A percentile compares a stretch with the other conserved stretches of the same genome.
Evolutionary conservation across 1,140 invertebrate species (phyloP).

Genomic region (Calephelis virginiensis): DNA sequence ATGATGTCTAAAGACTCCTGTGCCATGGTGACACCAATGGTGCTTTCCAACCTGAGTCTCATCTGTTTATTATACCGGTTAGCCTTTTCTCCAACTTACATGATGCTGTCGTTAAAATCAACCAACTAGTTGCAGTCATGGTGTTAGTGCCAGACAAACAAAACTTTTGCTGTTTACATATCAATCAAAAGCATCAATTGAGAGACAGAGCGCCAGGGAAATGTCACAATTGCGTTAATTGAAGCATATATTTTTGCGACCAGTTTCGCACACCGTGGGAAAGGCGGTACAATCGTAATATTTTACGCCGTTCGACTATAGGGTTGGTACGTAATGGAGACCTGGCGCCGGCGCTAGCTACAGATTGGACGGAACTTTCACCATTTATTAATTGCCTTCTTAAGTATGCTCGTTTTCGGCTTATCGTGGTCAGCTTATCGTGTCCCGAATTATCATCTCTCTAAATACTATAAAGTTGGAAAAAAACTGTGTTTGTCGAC

Average conservation of each 20-base stretch:
- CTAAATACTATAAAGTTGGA: no score
- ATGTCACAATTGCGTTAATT: slow-evolving; percentile 70
- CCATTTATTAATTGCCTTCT: slow-evolving; percentile 26
- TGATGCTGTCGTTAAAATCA: no score
- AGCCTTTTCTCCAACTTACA: no score
- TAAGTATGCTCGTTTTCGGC: slow-evolving; percentile 1
- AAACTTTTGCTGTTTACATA: not conserved
- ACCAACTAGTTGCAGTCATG: no score
- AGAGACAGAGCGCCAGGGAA: slow-evolving; percentile 50
- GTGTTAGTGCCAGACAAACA: no score
- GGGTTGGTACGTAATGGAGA: slow-evolving; percentile 44
- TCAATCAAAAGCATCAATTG: not conserved
- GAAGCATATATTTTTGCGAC: slow-evolving; percentile 63
- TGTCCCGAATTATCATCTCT: no score
- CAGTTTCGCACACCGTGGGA: slow-evolving; percentile 72
- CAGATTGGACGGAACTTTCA: slow-evolving; percentile 39
- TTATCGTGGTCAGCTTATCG: not conserved
- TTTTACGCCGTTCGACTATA: slow-evolving; percentile 63
- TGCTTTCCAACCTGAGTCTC: no score
- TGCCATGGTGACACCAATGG: no score
- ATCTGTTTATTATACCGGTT: no score
- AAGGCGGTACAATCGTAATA: slow-evolving; percentile 55
- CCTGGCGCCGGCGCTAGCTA: slow-evolving; percentile 31
- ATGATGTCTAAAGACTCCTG: no score
- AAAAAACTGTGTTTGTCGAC: no score